Evolutionary conservation across 2,888 invertebrate species (phyloP).

Genomic region (Thymelicus lineola): DNA sequence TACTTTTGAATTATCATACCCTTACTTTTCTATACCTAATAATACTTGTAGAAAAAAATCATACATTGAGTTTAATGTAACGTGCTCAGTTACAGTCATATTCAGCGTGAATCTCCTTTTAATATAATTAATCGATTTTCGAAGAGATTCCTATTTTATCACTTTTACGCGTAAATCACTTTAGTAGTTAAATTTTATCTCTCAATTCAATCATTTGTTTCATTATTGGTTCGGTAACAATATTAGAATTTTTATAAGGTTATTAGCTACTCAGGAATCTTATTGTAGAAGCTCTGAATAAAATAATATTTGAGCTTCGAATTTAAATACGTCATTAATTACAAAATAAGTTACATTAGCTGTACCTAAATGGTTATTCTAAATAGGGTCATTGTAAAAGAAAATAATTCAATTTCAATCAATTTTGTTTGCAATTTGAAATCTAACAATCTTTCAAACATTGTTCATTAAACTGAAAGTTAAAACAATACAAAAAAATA

Average conservation of each 20-base stretch:
- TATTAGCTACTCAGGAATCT: no score
- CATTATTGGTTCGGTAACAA: constrained; percentile 28
- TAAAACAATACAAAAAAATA: no score
- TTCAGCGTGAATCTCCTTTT: constrained; percentile 11
- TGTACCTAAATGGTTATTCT: no score
- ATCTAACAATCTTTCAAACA: no score
- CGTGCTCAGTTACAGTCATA: neutral
- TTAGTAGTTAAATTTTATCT: constrained; percentile 44
- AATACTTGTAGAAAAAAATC: neutral
- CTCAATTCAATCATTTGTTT: constrained; percentile 43
- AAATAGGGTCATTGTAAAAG: no score
- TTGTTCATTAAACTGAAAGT: no score
- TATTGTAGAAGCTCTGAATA: no score
- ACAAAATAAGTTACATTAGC: no score
- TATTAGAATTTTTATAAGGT: neutral
- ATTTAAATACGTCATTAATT: no score
- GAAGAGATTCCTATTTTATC: constrained; percentile 18
- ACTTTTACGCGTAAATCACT: constrained; percentile 10
- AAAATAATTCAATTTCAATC: no score
- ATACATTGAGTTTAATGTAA: neutral
- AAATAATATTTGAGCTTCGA: no score
- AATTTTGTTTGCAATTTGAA: no score
- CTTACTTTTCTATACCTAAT: neutral
- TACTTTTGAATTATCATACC: neutral
- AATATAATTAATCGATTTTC: constrained; percentile 20